Evolutionary conservation across 64 coral and sea anemone species (phyloP).

Genomic region (Pocillopora damicornis): DNA sequence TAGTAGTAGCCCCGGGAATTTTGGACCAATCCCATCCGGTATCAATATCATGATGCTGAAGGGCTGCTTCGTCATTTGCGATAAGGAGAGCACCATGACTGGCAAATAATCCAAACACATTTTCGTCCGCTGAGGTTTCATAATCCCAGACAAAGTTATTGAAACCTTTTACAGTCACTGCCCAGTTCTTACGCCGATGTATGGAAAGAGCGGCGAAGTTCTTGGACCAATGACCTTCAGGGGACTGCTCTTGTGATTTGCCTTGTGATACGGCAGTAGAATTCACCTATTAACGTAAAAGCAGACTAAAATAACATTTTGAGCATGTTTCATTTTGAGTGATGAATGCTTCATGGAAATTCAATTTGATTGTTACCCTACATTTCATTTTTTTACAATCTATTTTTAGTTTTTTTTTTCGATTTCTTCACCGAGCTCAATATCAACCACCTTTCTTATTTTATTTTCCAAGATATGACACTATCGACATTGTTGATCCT

Average conservation of each 20-base stretch:
- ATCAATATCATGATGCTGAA: slow-evolving; percentile 46
- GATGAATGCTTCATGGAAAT: no score
- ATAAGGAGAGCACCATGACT: slow-evolving; percentile 63
- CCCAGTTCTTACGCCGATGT: slow-evolving; percentile 74
- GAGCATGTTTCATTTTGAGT: no score
- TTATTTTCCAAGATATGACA: no score
- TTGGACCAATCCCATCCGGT: slow-evolving; percentile 77
- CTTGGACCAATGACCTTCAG: slow-evolving; percentile 76
- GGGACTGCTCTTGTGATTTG: slow-evolving; percentile 12
- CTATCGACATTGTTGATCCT: not conserved
- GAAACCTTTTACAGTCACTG: slow-evolving; percentile 73
- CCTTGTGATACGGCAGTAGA: not conserved
- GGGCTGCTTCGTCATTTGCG: slow-evolving; percentile 43
- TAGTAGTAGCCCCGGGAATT: slow-evolving; percentile 66
- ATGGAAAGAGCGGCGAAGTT: slow-evolving; percentile 67
- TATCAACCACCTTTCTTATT: no score
- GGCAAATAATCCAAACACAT: slow-evolving; percentile 57
- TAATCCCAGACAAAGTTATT: slow-evolving; percentile 51
- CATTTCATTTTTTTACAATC: no score
- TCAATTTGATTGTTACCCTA: no score
- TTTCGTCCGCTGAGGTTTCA: slow-evolving; percentile 27
- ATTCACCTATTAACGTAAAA: not conserved
- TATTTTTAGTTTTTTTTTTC: not conserved
- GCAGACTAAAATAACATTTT: no score
- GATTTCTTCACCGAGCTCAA: not conserved